A percentile compares a stretch with the other conserved stretches of the same genome.
Conservation (phyloP, 2,888 invertebrate genomes). For the Calameuta pallipes region DNA sequence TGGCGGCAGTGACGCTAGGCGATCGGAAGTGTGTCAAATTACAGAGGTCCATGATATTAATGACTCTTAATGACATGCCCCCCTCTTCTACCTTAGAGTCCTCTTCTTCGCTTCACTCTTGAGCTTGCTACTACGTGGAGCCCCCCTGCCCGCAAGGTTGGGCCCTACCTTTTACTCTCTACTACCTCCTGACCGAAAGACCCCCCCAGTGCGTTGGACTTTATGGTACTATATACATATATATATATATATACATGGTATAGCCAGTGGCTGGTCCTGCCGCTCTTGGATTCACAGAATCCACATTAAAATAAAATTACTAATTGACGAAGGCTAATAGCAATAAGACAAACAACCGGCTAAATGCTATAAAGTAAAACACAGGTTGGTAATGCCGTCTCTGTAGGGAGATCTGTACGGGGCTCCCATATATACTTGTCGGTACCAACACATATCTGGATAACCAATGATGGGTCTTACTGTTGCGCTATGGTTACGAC, state of each 20-base stretch:
- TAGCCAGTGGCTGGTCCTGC: background rate
- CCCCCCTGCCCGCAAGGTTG: slow-evolving; percentile 28
- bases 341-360: slow-evolving; percentile 64
- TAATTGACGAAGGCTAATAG: slow-evolving; percentile 64
- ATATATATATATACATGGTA: no score
- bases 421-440: slow-evolving; percentile 6
- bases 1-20: slow-evolving; percentile 58
- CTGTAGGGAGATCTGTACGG: slow-evolving; percentile 29
- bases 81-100: slow-evolving; percentile 31
- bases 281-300: slow-evolving; percentile 57
- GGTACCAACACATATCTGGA: no score
- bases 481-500: slow-evolving; percentile 42
- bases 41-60: slow-evolving; percentile 63
- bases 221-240: background rate
- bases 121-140: slow-evolving; percentile 8
- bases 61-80: slow-evolving; percentile 64
- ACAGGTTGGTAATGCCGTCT: slow-evolving; percentile 54
- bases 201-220: slow-evolving; percentile 24
- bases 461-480: slow-evolving; percentile 15
- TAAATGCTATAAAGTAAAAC: slow-evolving; percentile 65
- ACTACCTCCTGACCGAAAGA: slow-evolving; percentile 12
- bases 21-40: slow-evolving; percentile 66
- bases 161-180: slow-evolving; percentile 22
- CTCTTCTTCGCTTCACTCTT: slow-evolving; percentile 22
- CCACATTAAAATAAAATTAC: slow-evolving; percentile 65